Conservation (phyloP, 2,113 vertebrate genomes). For the Argyrosomus japonicus region DNA sequence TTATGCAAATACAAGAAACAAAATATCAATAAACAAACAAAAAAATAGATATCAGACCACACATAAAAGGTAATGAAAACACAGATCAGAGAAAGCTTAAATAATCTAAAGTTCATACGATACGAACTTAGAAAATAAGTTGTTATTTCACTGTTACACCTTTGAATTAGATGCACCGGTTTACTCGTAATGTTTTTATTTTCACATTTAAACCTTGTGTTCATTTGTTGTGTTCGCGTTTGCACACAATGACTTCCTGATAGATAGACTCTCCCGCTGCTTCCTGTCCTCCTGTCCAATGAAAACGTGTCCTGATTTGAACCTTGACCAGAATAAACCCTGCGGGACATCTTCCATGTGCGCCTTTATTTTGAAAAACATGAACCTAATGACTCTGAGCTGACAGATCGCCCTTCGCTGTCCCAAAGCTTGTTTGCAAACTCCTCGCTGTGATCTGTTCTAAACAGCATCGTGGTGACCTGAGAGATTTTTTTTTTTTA, state of each 20-base stretch:
- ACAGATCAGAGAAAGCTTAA: background rate
- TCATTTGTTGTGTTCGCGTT: too few relatives aligned
- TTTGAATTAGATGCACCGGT: too few relatives aligned
- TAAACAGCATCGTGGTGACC: background rate
- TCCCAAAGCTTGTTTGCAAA: slow-evolving; percentile 42
- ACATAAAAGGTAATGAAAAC: background rate
- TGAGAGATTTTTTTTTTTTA: background rate
- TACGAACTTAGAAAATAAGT: too few relatives aligned
- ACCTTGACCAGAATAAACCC: slow-evolving; percentile 62
- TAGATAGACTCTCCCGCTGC: slow-evolving; percentile 37
- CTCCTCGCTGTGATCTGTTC: slow-evolving; percentile 50
- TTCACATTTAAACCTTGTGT: too few relatives aligned
- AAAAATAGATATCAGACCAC: background rate
- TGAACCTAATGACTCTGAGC: slow-evolving; percentile 66
- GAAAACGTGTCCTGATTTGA: slow-evolving; percentile 65
- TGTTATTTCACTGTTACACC: too few relatives aligned
- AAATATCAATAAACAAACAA: background rate
- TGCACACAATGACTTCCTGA: background rate
- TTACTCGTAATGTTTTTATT: too few relatives aligned
- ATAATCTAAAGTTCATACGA: background rate
- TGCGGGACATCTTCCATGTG: slow-evolving; percentile 61
- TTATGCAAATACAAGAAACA: background rate
- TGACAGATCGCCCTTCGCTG: background rate
- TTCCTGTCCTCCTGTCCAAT: slow-evolving; percentile 41
- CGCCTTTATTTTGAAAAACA: slow-evolving; percentile 70